Evolutionary conservation across 2,888 invertebrate genomes (phyloP).

Genomic region (Agrochola lychnidis): DNA sequence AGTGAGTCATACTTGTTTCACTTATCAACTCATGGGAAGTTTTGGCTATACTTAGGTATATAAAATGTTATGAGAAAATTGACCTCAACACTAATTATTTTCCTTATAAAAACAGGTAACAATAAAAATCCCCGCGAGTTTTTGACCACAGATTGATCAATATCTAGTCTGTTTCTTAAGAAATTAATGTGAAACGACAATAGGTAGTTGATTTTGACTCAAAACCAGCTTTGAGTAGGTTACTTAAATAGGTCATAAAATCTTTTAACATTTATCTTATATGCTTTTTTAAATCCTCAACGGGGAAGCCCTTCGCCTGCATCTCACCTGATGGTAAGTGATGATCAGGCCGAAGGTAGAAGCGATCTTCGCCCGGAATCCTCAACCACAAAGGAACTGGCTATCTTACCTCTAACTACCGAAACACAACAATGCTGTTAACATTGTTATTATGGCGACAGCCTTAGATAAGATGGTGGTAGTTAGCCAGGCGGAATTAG

Average conservation of each 20-base stretch:
- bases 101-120: conserved; percentile 49
- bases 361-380: too few relatives aligned
- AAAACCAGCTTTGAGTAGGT: not conserved
- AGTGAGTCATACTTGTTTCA: conserved; percentile 58
- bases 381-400: too few relatives aligned
- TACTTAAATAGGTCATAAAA: not conserved
- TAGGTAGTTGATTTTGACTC: conserved; percentile 5
- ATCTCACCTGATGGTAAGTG: too few relatives aligned
- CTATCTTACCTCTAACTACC: too few relatives aligned
- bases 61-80: conserved; percentile 34
- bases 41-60: conserved; percentile 19
- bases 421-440: too few relatives aligned
- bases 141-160: conserved; percentile 58
- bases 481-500: too few relatives aligned
- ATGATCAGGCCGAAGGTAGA: too few relatives aligned
- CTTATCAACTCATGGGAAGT: conserved; percentile 38
- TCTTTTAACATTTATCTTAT: not conserved
- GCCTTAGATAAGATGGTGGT: too few relatives aligned
- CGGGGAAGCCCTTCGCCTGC: too few relatives aligned
- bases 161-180: conserved; percentile 46
- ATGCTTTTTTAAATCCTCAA: not conserved
- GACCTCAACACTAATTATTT: conserved; percentile 52
- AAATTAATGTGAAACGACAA: conserved; percentile 34
- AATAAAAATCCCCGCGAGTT: conserved; percentile 17
- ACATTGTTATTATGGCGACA: too few relatives aligned